Evolutionary conservation across 2,113 vertebrate genomes (phyloP).

Genomic region (Zosterops borbonicus): DNA sequence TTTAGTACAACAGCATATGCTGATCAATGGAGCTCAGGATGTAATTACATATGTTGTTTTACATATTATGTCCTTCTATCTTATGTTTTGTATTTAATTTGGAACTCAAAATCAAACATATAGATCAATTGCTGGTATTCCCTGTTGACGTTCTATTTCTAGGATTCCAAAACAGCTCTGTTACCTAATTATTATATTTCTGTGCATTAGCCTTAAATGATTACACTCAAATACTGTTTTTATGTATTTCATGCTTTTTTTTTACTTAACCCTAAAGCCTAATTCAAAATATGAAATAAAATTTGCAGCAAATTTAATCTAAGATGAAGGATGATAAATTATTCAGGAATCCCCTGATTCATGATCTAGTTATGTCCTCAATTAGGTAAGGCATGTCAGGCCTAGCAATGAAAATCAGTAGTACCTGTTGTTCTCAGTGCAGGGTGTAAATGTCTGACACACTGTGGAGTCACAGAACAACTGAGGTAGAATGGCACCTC

Average conservation of each 20-base stretch:
- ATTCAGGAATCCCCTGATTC: background rate
- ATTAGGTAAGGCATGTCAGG: background rate
- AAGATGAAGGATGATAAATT: background rate
- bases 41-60: background rate
- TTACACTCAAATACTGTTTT: background rate
- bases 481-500: background rate
- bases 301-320: background rate
- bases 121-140: background rate
- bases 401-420: background rate
- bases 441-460: background rate
- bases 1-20: background rate
- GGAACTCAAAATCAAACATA: background rate
- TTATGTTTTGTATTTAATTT: background rate
- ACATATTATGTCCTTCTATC: background rate
- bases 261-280: background rate
- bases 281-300: background rate
- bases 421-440: background rate
- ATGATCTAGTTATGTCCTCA: background rate
- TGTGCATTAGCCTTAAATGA: background rate
- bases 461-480: background rate
- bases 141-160: background rate
- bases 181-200: background rate
- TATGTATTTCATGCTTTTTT: accelerated
- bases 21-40: background rate
- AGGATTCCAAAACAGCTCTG: background rate